Conservation (phyloP, 2,797 vertebrate genomes). For the Tapirus indicus region DNA sequence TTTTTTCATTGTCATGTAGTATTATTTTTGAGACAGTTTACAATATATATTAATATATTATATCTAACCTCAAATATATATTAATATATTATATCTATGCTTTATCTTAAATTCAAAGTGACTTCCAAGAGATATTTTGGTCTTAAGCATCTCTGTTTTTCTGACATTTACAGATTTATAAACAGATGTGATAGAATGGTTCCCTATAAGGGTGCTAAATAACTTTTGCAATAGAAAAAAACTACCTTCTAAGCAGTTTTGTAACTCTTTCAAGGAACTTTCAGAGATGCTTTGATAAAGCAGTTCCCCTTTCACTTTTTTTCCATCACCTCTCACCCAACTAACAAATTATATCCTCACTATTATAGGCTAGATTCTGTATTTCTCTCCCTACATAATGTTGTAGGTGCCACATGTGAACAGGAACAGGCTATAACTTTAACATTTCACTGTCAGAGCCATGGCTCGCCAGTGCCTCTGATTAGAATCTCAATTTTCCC, state of each 20-base stretch:
- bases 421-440: background rate
- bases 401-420: background rate
- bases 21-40: slow-evolving; percentile 15
- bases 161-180: slow-evolving; percentile 10
- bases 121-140: background rate
- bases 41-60: background rate
- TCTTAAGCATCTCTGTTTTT: slow-evolving; percentile 17
- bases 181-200: background rate
- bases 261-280: background rate
- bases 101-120: slow-evolving; percentile 46
- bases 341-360: background rate
- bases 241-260: background rate
- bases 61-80: too few species aligned
- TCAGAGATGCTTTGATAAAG: background rate
- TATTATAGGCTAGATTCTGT: background rate
- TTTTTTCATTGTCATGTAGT: background rate
- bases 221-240: background rate
- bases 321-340: background rate
- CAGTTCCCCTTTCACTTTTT: background rate
- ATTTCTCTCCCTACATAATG: background rate
- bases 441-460: background rate
- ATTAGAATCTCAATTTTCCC: background rate
- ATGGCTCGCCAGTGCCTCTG: background rate
- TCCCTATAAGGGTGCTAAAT: background rate
- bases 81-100: background rate